These are phyloP conservation scores for Tortricodes alternella DNA, from an alignment of 2,888 invertebrate genomes.

Conservation along the genomic window DNA sequence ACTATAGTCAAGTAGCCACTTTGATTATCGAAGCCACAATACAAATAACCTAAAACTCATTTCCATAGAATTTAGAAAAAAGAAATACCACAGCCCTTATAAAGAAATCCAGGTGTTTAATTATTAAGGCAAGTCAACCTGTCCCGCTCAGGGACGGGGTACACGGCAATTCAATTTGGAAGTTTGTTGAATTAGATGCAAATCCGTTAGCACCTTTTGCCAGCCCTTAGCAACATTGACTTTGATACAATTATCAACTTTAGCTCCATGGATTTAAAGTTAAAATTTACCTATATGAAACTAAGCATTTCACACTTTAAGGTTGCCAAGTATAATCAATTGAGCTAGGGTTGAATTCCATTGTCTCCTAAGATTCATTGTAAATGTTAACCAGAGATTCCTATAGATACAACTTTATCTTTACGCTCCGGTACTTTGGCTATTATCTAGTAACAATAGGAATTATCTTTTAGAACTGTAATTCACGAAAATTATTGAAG, in stretches of 20 bases:
- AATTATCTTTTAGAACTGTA: neutral
- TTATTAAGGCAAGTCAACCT: slow-evolving; percentile 10
- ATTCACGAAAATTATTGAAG: neutral
- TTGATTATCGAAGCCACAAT: no score
- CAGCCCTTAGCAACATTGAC: neutral
- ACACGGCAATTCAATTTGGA: slow-evolving; percentile 23
- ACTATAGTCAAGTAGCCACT: no score
- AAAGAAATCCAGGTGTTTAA: neutral
- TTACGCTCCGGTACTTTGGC: neutral
- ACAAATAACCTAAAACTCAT: no score
- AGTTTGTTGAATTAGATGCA: slow-evolving; percentile 21
- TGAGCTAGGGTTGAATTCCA: neutral
- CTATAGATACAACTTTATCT: slow-evolving; percentile 4
- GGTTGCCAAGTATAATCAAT: neutral
- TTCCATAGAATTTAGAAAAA: no score
- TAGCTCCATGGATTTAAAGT: neutral
- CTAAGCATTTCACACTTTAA: neutral
- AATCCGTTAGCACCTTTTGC: slow-evolving; percentile 6
- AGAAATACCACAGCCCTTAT: neutral
- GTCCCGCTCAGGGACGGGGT: slow-evolving; percentile 11
- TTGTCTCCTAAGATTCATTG: neutral
- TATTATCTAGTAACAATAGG: slow-evolving; percentile 4
- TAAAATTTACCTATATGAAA: neutral
- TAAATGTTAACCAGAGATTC: slow-evolving; percentile 1
- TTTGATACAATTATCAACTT: neutral